phyloP scores from a whole-genome alignment of 2,888 invertebrate genomes.

The Chorisops tibialis region DNA sequence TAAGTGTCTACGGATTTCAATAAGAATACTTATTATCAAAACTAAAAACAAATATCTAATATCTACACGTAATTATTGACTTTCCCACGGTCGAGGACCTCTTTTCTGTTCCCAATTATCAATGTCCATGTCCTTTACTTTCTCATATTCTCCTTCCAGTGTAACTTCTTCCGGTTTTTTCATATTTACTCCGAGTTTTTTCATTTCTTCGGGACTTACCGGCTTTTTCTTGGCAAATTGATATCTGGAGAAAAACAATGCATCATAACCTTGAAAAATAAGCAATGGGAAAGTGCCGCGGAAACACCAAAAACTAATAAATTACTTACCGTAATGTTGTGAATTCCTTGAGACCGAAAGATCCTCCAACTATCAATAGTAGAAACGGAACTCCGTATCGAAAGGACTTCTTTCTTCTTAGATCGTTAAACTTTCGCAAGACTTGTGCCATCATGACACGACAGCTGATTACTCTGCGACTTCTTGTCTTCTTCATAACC shows the following conservation, averaged over 20 bases:
- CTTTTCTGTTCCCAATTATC: constrained; percentile 83
- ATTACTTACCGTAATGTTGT: constrained; percentile 63
- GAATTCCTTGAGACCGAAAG: constrained; percentile 73
- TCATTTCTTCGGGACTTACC: constrained; percentile 62
- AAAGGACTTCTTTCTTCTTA: constrained; percentile 45
- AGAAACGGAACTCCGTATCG: constrained; percentile 72
- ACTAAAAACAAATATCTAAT: not conserved
- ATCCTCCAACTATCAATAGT: constrained; percentile 69
- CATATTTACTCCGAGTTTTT: constrained; percentile 64
- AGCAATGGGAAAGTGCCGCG: not conserved
- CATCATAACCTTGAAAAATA: constrained; percentile 27
- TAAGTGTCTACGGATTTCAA: no score
- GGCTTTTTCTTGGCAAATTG: constrained; percentile 60
- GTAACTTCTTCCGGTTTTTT: constrained; percentile 67
- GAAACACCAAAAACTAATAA: constrained; percentile 7
- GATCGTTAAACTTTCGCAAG: constrained; percentile 12
- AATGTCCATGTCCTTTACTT: constrained; percentile 68
- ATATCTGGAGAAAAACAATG: constrained; percentile 51
- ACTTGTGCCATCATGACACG: constrained; percentile 16
- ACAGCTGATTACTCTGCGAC: not conserved
- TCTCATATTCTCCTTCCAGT: constrained; percentile 71
- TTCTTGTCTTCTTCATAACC: no score
- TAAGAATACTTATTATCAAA: no score
- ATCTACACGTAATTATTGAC: no score
- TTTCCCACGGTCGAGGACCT: constrained; percentile 85